These are phyloP conservation scores for Rallus limicola DNA, from an alignment of 2,113 vertebrate species.

Conservation along the genomic window DNA sequence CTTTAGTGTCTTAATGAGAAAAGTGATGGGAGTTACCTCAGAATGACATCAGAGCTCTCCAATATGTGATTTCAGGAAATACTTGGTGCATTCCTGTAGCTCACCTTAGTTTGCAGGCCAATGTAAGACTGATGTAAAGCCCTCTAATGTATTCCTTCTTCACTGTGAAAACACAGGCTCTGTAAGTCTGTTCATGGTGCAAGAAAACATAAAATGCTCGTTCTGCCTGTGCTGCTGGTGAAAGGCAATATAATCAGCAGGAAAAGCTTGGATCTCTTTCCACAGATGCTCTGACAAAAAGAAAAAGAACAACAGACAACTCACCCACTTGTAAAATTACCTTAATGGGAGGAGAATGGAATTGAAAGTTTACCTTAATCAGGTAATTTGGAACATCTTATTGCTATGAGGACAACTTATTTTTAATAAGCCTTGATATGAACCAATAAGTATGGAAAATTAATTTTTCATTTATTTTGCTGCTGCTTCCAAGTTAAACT, in stretches of 20 bases:
- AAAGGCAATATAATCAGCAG: neutral
- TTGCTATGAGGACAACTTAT: neutral
- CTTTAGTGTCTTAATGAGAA: neutral
- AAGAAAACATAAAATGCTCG: constrained; percentile 6
- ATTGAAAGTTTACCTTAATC: neutral
- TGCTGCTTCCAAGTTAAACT: neutral
- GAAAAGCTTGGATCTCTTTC: neutral
- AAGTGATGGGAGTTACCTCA: neutral
- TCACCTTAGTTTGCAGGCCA: neutral
- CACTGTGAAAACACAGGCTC: neutral
- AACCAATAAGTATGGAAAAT: constrained; percentile 6
- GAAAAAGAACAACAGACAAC: neutral
- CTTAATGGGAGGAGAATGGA: neutral
- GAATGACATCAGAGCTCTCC: neutral
- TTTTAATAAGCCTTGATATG: constrained; percentile 6
- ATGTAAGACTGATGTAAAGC: neutral
- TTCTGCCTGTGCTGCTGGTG: neutral
- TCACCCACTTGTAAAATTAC: neutral
- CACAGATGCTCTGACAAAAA: neutral
- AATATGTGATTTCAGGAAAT: neutral
- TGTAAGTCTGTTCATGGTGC: neutral
- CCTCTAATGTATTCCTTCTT: neutral
- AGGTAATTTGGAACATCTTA: neutral
- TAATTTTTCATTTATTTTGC: constrained; percentile 44
- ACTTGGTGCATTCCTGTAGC: neutral